These are phyloP conservation scores for Lucilia sericata DNA, from an alignment of 1,140 invertebrate species.

Conservation along the genomic window DNA sequence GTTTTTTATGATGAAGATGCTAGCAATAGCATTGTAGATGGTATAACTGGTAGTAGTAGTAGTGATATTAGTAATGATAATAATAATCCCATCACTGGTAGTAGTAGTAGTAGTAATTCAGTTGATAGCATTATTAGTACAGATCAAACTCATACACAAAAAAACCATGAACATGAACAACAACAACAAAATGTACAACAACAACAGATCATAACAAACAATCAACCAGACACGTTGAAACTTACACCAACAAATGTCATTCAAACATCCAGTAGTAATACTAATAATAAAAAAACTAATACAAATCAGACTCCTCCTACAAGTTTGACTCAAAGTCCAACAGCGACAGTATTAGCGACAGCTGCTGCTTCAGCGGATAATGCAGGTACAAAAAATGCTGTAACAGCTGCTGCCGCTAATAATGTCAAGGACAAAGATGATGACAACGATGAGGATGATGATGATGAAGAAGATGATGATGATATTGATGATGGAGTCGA, in stretches of 20 bases:
- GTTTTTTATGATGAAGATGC: conserved; percentile 70
- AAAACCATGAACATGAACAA: conserved; percentile 49
- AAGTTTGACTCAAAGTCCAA: neutral
- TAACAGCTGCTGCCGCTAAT: conserved; percentile 48
- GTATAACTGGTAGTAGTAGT: conserved; percentile 66
- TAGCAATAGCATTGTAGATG: conserved; percentile 62
- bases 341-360: conserved; percentile 59
- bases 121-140: conserved; percentile 6
- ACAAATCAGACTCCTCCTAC: conserved; percentile 12
- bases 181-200: conserved; percentile 54
- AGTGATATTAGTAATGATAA: conserved; percentile 63
- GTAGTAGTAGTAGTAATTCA: conserved; percentile 29
- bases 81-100: conserved; percentile 3
- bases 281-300: conserved; percentile 47
- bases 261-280: conserved; percentile 49
- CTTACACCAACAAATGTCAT: conserved; percentile 48
- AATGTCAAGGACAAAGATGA: conserved; percentile 77
- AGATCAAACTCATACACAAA: conserved; percentile 45
- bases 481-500: conserved; percentile 71
- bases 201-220: conserved; percentile 51
- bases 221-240: conserved; percentile 42
- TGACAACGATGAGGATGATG: conserved; percentile 73
- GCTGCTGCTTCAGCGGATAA: conserved; percentile 60
- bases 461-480: conserved; percentile 71
- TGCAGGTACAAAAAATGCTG: conserved; percentile 50